Conservation (phyloP, 2,113 vertebrate genomes). For the Scophthalmus maximus region DNA sequence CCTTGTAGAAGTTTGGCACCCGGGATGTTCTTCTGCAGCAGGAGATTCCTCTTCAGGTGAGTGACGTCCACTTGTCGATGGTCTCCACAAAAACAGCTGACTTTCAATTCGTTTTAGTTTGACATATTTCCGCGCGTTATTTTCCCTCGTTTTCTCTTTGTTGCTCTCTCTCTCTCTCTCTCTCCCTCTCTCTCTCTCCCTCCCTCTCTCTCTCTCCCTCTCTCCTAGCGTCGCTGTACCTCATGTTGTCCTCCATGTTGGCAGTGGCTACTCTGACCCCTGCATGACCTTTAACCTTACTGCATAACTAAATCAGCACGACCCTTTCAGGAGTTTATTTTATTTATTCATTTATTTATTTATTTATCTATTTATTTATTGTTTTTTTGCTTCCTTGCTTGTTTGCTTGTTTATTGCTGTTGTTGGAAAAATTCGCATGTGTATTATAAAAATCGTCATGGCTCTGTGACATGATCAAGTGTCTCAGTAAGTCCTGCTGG, state of each 20-base stretch:
- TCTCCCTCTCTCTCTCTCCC: background rate
- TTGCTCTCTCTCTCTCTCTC: background rate
- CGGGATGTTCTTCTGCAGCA: no score
- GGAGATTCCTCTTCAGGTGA: no score
- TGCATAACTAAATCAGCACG: no score
- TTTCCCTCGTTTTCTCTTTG: background rate
- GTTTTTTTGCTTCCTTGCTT: background rate
- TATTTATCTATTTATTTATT: no score
- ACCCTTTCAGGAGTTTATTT: no score
- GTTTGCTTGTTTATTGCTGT: no score
- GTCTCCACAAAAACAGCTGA: no score
- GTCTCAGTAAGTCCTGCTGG: background rate
- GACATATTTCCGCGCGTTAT: background rate
- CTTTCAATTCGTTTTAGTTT: no score
- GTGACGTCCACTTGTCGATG: no score
- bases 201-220: background rate
- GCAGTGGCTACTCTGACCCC: background rate
- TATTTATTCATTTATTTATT: no score
- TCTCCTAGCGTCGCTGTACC: background rate
- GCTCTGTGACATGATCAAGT: background rate
- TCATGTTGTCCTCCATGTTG: background rate
- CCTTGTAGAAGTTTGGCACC: background rate
- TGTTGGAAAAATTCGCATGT: no score
- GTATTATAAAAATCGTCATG: background rate
- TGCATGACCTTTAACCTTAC: background rate